Base-by-base conservation (phyloP, 2,113 vertebrate genomes). In the Thoracochromis brauschi region DNA sequence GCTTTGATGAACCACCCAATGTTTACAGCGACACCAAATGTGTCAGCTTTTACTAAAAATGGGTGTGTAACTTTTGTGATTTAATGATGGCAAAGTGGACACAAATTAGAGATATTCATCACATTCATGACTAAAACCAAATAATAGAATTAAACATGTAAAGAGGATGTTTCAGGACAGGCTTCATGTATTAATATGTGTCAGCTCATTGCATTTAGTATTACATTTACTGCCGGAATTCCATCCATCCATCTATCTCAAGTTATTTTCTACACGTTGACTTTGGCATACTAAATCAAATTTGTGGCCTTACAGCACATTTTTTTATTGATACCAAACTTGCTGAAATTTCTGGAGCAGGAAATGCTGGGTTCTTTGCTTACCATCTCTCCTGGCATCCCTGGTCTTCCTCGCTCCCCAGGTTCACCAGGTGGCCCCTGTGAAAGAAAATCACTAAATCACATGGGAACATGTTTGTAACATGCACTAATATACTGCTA, bases 341-440 rank as follows among this genome's bases (percentile, higher is more conserved):
- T 6, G 12, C 19, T 55, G 21, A 31, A 58, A 24, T 5, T 29
- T 45, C 9, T 71, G 47, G 4, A 63, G 45, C 9, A 85, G 35
- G 4, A 65, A 65, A 26, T 78, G 10, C 11, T 78, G 26, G 16
- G 6, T 78, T 51, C 10, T 51, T 49, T 78, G 45, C 55, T 95
- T 90, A 98, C 98, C 97, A 83, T 93, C 82, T 97, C 95, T 10
- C 97, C 98, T 16, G 29, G 71, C 19, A 11, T 93, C 26, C 97
- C 98, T 9, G 96, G 96, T 42, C n/a, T 80, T 6, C 98, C 98
- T 1, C 94, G 95, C 11, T 95, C 85, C 26, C 97, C 98, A 0
- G 96, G 93, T 8, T 96, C 95, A 60, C 97, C 98, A 0, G 94
- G 81, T 21, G 92, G 94, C 16, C 98, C 98, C 98, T 98, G 83